Conservation (phyloP, 1,140 invertebrate genomes). For the Drosophila bocqueti region DNA sequence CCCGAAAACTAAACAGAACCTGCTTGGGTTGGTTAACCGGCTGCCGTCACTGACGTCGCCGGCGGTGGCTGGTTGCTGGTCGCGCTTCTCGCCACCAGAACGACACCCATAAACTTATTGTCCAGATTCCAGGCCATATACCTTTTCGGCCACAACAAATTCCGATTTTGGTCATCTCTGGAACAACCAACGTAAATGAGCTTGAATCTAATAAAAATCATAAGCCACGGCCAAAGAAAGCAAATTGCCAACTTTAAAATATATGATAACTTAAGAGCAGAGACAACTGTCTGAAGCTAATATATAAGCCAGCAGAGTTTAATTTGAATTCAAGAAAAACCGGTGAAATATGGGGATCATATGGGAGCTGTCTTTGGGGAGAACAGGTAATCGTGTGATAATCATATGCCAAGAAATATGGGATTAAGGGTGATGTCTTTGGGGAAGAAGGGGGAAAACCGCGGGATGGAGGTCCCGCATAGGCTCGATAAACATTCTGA, state of each 20-base stretch:
- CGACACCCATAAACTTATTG: constrained; percentile 72
- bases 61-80: constrained; percentile 2
- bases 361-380: neutral
- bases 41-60: constrained; percentile 44
- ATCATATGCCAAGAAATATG: constrained; percentile 1
- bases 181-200: constrained; percentile 39
- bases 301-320: constrained; percentile 27
- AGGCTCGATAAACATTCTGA: constrained; percentile 31
- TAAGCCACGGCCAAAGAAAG: constrained; percentile 49
- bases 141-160: constrained; percentile 67
- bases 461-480: constrained; percentile 28
- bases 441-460: neutral
- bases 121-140: constrained; percentile 60
- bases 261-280: constrained; percentile 41
- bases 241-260: constrained; percentile 24
- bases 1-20: constrained; percentile 73
- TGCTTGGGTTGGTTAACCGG: constrained; percentile 76
- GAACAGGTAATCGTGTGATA: constrained; percentile 10
- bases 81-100: constrained; percentile 32
- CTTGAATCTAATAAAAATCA: constrained; percentile 55
- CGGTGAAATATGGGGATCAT: constrained; percentile 46
- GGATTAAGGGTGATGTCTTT: neutral
- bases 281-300: constrained; percentile 19
- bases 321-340: constrained; percentile 62
- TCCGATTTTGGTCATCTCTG: constrained; percentile 18